Conservation (phyloP, 2,797 vertebrate genomes). For the Acipenser ruthenus region DNA sequence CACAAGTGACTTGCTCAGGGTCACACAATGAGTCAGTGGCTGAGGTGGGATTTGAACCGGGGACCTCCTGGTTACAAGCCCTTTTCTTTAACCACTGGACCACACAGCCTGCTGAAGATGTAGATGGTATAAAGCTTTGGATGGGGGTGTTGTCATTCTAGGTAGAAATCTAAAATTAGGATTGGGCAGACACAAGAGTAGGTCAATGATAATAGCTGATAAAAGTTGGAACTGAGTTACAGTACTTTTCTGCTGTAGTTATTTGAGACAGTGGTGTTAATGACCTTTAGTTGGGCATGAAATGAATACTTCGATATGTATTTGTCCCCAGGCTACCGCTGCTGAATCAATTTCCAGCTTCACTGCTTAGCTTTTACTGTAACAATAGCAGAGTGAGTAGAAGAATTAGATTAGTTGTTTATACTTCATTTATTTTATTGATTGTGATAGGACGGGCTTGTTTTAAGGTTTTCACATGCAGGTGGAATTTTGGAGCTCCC, state of each 20-base stretch:
- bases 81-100: no score
- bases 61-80: no score
- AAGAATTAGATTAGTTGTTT: constrained; percentile 18
- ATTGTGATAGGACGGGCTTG: constrained; percentile 23
- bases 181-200: neutral
- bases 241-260: constrained; percentile 27
- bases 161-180: neutral
- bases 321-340: constrained; percentile 16
- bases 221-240: constrained; percentile 21
- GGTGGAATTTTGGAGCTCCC: constrained; percentile 29
- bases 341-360: constrained; percentile 26
- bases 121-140: no score
- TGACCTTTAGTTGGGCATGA: constrained; percentile 22
- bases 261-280: constrained; percentile 13
- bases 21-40: no score
- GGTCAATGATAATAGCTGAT: neutral
- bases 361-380: constrained; percentile 28
- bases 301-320: constrained; percentile 33
- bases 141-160: neutral
- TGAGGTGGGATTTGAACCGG: no score
- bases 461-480: constrained; percentile 23
- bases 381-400: constrained; percentile 30
- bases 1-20: no score
- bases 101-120: no score
- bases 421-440: constrained; percentile 22